These are phyloP conservation scores for Caenorhabditis auriculariae DNA, from an alignment of 2,888 invertebrate genomes.

Conservation along the genomic window DNA sequence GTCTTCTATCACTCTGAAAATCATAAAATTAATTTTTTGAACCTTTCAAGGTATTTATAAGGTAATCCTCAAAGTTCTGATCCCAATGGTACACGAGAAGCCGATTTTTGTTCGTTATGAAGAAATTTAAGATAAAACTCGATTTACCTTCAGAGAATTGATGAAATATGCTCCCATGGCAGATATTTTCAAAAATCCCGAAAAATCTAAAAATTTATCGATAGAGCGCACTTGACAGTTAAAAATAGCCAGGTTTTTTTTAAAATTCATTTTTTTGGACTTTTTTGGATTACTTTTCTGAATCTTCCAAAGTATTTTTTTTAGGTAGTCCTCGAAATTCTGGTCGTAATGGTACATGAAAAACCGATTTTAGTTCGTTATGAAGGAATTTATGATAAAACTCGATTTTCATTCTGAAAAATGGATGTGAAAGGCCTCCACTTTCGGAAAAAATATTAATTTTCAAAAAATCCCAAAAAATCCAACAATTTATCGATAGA, in stretches of 20 bases:
- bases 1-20: slow-evolving; percentile 92
- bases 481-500: background rate
- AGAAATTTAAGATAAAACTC: no score
- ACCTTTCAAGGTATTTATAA: no score
- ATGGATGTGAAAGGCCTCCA: no score
- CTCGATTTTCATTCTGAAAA: no score
- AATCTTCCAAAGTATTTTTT: background rate
- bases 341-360: background rate
- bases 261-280: background rate
- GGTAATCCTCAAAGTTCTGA: background rate
- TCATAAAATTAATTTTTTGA: background rate
- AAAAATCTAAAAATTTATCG: background rate
- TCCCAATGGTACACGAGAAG: background rate
- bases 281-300: background rate
- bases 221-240: background rate
- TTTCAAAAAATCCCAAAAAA: background rate
- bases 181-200: no score
- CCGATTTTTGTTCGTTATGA: background rate
- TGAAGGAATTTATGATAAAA: no score
- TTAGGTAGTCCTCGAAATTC: background rate
- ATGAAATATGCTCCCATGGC: no score
- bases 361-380: background rate
- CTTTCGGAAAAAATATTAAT: no score
- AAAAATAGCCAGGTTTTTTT: background rate
- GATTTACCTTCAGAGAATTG: no score